phyloP scores from a whole-genome alignment of 2,797 vertebrate genomes.

The Cryptoprocta ferox region DNA sequence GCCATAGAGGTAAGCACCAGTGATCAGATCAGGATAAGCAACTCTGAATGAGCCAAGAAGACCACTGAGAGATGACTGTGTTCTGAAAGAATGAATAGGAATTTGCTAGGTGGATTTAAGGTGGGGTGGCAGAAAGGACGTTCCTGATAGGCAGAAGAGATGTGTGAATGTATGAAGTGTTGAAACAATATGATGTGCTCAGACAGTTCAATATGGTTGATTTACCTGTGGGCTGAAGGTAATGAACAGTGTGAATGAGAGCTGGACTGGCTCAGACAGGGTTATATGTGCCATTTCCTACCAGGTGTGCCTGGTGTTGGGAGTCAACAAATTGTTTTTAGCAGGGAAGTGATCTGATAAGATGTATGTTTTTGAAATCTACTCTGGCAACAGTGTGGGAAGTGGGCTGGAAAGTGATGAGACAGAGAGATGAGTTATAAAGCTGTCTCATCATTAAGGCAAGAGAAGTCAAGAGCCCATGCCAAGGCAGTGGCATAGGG shows the following conservation, averaged over 20 bases:
- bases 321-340: background rate
- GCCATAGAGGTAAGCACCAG: background rate
- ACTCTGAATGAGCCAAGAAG: background rate
- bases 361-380: constrained; percentile 23
- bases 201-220: background rate
- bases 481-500: background rate
- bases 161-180: background rate
- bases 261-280: background rate
- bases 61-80: background rate
- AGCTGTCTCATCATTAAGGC: background rate
- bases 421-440: background rate
- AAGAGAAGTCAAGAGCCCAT: background rate
- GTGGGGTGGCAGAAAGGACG: background rate
- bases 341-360: background rate
- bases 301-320: background rate
- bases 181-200: background rate
- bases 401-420: background rate
- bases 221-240: background rate
- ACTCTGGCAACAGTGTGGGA: background rate
- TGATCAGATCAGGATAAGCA: background rate
- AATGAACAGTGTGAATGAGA: background rate
- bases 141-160: background rate
- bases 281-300: background rate
- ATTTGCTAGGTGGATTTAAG: background rate
- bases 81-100: background rate